Percentiles rank a stretch among this genome's conserved stretches.
Evolutionary conservation across 2,113 vertebrate genomes (phyloP).

Genomic region (Vidua macroura): DNA sequence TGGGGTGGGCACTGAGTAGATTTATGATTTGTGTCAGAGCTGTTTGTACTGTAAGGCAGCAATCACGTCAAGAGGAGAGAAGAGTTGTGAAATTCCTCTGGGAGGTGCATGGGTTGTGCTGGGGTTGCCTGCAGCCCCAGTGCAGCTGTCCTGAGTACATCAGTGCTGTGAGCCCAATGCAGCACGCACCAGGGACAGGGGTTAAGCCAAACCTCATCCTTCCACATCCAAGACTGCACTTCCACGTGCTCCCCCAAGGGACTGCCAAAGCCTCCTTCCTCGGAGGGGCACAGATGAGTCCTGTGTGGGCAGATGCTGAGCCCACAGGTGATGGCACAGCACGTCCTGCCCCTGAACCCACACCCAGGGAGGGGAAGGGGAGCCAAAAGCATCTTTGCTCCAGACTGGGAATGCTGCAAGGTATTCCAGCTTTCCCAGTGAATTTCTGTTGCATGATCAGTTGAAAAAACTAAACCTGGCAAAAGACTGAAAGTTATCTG

Average conservation of each 20-base stretch:
- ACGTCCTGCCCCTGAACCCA: neutral
- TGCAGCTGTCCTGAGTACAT: neutral
- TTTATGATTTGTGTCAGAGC: neutral
- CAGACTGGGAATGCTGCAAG: neutral
- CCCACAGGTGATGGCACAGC: neutral
- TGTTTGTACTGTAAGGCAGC: neutral
- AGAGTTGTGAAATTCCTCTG: neutral
- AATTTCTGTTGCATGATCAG: neutral
- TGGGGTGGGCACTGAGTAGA: neutral
- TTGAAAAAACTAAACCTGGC: neutral
- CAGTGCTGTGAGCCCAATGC: neutral
- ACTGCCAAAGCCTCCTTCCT: neutral
- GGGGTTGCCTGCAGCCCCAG: neutral
- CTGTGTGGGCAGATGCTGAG: neutral
- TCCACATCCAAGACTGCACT: neutral
- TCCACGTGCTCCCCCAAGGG: accelerated
- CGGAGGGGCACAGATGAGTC: accelerated
- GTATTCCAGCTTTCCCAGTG: neutral
- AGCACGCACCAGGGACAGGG: neutral
- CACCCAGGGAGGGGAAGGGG: neutral
- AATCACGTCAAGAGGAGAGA: neutral
- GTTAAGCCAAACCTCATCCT: neutral
- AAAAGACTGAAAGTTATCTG: neutral
- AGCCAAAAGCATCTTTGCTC: neutral
- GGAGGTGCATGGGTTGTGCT: neutral